Evolutionary conservation across 1,140 invertebrate genomes (phyloP).

Genomic region (Micrasema longulum): DNA sequence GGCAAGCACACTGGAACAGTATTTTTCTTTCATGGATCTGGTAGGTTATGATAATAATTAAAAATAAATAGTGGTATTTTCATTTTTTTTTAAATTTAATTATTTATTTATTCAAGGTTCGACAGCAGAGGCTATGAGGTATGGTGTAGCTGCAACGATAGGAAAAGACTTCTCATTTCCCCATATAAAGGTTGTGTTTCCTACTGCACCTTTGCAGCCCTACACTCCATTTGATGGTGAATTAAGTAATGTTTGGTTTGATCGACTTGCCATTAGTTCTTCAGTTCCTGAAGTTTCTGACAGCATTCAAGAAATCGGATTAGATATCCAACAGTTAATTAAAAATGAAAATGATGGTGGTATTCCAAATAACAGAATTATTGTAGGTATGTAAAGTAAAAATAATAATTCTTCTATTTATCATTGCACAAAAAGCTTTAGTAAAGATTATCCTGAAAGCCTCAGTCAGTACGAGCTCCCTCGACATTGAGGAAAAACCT

Average conservation of each 20-base stretch:
- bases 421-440: too few relatives aligned
- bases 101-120: conserved; percentile 67
- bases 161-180: conserved; percentile 72
- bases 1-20: conserved; percentile 43
- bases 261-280: conserved; percentile 71
- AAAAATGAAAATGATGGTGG: conserved; percentile 73
- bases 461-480: too few relatives aligned
- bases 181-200: conserved; percentile 78
- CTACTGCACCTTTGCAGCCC: conserved; percentile 75
- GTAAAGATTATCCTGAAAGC: too few relatives aligned
- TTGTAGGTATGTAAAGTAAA: conserved; percentile 71
- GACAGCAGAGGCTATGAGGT: conserved; percentile 70
- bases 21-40: conserved; percentile 52
- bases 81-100: too few relatives aligned
- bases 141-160: conserved; percentile 74
- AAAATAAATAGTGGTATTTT: too few relatives aligned
- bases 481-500: too few relatives aligned
- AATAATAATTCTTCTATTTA: too few relatives aligned
- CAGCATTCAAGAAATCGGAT: conserved; percentile 71
- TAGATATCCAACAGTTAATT: conserved; percentile 71
- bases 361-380: conserved; percentile 74
- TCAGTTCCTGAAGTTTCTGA: conserved; percentile 71
- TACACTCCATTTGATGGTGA: conserved; percentile 74
- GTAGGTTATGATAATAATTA: conserved; percentile 15
- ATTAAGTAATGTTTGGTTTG: conserved; percentile 80